These are phyloP conservation scores for Andrena bicolor DNA, from an alignment of 2,888 invertebrate species.

Conservation along the genomic window DNA sequence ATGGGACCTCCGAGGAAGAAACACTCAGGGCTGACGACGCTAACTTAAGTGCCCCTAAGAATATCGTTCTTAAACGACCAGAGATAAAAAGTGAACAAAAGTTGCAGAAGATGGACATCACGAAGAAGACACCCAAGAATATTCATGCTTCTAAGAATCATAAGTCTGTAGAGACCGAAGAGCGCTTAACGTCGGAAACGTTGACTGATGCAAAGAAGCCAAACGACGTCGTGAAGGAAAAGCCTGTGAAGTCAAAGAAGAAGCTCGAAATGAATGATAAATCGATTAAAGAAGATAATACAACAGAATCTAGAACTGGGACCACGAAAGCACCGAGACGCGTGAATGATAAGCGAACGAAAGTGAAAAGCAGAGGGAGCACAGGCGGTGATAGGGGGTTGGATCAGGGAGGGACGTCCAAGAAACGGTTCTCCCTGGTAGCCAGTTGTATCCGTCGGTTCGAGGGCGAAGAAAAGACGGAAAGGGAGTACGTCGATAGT, in stretches of 20 bases:
- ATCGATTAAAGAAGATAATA: neutral
- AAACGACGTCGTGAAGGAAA: neutral
- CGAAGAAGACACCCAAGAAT: neutral
- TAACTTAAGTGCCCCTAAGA: neutral
- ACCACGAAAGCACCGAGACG: conserved; percentile 24
- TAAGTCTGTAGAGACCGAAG: neutral
- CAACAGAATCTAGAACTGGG: conserved; percentile 18
- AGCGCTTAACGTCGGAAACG: neutral
- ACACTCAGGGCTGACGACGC: conserved; percentile 34
- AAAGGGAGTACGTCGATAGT: conserved; percentile 65
- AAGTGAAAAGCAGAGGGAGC: conserved; percentile 49
- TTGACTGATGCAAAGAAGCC: neutral
- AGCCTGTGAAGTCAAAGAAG: conserved; percentile 2
- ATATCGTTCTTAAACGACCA: neutral
- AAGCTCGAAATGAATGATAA: neutral
- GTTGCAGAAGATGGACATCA: neutral
- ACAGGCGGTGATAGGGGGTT: conserved; percentile 59
- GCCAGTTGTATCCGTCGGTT: conserved; percentile 83
- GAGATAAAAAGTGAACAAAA: neutral
- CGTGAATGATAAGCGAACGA: conserved; percentile 41
- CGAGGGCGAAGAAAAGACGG: conserved; percentile 75
- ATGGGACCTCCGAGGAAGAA: conserved; percentile 31
- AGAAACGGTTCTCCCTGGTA: conserved; percentile 82
- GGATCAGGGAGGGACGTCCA: conserved; percentile 62
- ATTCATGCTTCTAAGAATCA: neutral